These are phyloP conservation scores for Aphelinus certus DNA, from an alignment of 1,140 invertebrate genomes.

Conservation along the genomic window DNA sequence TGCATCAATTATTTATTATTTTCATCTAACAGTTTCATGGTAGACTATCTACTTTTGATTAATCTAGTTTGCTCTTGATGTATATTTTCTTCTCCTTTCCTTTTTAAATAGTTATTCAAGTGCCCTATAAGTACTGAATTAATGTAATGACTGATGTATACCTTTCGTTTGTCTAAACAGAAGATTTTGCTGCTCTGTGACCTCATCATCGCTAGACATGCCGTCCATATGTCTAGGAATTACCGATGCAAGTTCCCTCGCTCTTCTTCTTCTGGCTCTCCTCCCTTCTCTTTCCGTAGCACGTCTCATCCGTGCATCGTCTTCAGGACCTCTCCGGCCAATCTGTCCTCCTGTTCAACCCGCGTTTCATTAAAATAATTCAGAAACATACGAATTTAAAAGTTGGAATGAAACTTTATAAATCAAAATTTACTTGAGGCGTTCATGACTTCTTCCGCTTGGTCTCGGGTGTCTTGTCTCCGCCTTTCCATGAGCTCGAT, in stretches of 20 bases:
- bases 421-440: slow-evolving; percentile 64
- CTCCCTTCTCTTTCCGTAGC: slow-evolving; percentile 91
- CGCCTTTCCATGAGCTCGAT: slow-evolving; percentile 81
- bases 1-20: no score
- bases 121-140: no score
- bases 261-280: slow-evolving; percentile 79
- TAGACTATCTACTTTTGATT: no score
- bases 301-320: slow-evolving; percentile 79
- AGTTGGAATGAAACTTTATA: background rate
- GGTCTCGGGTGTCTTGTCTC: slow-evolving; percentile 90
- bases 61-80: no score
- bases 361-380: no score
- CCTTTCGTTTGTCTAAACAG: slow-evolving; percentile 70
- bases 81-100: no score
- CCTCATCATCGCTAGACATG: slow-evolving; percentile 96
- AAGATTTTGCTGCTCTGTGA: slow-evolving; percentile 82
- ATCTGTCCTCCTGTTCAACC: slow-evolving; percentile 55
- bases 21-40: background rate
- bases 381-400: no score
- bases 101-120: no score
- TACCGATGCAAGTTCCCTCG: slow-evolving; percentile 71
- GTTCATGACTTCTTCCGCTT: slow-evolving; percentile 87
- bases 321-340: slow-evolving; percentile 68
- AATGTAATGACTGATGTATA: slow-evolving; percentile 34
- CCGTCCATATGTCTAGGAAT: slow-evolving; percentile 84